Conservation (phyloP, 2,113 vertebrate species). For the Bos indicus region DNA sequence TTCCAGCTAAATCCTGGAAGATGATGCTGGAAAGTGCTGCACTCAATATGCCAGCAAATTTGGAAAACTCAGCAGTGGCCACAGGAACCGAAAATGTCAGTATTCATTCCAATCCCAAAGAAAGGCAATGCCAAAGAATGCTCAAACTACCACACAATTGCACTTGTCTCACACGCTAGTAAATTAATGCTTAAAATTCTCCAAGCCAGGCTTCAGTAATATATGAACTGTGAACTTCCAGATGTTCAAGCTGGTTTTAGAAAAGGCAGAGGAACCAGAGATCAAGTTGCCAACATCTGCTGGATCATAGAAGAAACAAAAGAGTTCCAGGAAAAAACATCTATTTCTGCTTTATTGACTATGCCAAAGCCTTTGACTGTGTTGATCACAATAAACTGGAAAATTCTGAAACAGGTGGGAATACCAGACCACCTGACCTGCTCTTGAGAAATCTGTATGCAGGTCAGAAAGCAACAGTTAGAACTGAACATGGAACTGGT, state of each 20-base stretch:
- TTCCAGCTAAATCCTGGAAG: not conserved
- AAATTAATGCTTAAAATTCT: not conserved
- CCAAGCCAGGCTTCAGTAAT: not conserved
- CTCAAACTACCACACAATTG: not conserved
- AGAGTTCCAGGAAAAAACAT: not conserved
- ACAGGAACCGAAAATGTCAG: too few relatives aligned
- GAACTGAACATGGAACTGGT: not conserved
- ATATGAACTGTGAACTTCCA: not conserved
- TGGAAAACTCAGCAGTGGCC: too few relatives aligned
- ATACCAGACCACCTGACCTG: not conserved
- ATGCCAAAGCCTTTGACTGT: not conserved
- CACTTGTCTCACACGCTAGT: not conserved
- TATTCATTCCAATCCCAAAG: too few relatives aligned
- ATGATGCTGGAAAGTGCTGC: not conserved
- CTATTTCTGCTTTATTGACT: not conserved
- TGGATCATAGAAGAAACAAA: not conserved
- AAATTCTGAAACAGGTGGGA: not conserved
- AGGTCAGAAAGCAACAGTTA: not conserved
- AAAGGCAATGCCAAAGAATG: not conserved
- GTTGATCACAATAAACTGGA: not conserved
- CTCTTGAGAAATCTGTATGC: too few relatives aligned
- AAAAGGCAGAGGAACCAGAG: not conserved
- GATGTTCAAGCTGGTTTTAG: not conserved
- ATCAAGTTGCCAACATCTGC: not conserved
- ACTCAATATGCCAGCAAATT: too few relatives aligned